Conservation (phyloP, 2,113 vertebrate genomes). For the Phylloscopus whistleri region DNA sequence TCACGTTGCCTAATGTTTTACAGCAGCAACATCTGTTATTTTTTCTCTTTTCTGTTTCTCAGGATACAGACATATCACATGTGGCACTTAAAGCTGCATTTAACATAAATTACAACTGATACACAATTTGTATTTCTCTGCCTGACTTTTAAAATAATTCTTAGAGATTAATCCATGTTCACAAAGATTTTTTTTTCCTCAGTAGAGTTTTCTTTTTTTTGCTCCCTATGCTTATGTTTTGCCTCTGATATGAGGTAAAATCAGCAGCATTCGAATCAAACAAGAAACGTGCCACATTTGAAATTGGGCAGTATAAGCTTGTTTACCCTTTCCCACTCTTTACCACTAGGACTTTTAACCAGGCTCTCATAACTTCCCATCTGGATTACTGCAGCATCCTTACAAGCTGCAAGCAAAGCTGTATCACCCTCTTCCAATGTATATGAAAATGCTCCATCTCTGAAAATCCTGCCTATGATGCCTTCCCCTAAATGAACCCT, state of each 20-base stretch:
- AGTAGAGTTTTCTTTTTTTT: not conserved
- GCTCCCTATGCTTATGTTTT: not conserved
- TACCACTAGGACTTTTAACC: not conserved
- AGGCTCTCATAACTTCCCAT: not conserved
- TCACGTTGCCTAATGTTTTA: conserved; percentile 29
- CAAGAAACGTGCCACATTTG: not conserved
- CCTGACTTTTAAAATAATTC: not conserved
- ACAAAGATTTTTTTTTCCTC: not conserved
- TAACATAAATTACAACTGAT: conserved; percentile 22
- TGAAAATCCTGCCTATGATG: not conserved
- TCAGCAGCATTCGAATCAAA: not conserved
- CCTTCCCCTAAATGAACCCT: not conserved
- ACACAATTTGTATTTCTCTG: conserved; percentile 14
- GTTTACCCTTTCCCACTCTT: not conserved
- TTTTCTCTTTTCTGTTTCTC: conserved; percentile 2
- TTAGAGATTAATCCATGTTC: not conserved
- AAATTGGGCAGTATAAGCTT: not conserved
- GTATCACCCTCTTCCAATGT: not conserved
- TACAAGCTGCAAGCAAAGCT: not conserved
- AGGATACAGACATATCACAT: not conserved
- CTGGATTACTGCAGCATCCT: not conserved
- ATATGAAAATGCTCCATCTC: not conserved
- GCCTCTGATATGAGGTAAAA: not conserved
- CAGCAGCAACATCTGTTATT: conserved; percentile 22
- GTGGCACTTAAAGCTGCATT: not conserved